A percentile compares a stretch with the other conserved stretches of the same genome.
Evolutionary conservation across 2,797 vertebrate genomes (phyloP).

Genomic region (Phoeniculus purpureus): DNA sequence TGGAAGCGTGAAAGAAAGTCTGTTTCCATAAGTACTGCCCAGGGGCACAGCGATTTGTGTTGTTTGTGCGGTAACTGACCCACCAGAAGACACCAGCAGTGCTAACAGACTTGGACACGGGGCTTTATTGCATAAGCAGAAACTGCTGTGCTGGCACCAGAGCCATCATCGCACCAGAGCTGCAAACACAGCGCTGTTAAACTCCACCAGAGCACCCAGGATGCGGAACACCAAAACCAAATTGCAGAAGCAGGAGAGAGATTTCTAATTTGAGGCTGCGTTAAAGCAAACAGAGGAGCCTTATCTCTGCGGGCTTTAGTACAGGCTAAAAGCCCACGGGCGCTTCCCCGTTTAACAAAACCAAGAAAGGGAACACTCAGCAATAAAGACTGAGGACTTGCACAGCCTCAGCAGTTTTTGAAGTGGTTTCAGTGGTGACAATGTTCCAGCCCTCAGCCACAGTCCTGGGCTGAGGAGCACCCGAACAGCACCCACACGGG

Average conservation of each 20-base stretch:
- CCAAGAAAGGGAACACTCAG: constrained; percentile 20
- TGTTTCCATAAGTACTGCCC: neutral
- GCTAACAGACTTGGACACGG: neutral
- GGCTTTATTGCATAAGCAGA: neutral
- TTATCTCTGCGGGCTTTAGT: neutral
- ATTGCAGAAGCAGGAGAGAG: neutral
- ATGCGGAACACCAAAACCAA: neutral
- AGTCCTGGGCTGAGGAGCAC: neutral
- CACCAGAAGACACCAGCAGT: rapidly evolving
- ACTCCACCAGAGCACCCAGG: rapidly evolving
- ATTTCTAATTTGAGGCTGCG: neutral
- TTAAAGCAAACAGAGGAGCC: neutral
- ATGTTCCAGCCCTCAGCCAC: neutral
- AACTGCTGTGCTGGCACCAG: neutral
- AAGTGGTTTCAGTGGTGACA: neutral
- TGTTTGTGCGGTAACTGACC: neutral
- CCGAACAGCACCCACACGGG: neutral
- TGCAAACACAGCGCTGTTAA: neutral
- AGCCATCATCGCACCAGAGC: neutral
- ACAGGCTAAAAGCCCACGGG: neutral
- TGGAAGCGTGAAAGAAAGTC: neutral
- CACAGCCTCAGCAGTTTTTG: constrained; percentile 38
- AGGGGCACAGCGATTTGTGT: neutral
- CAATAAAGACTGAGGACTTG: neutral
- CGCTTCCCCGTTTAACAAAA: constrained; percentile 24